phyloP scores from a whole-genome alignment of 2,113 vertebrate species.

The Carlito syrichta region DNA sequence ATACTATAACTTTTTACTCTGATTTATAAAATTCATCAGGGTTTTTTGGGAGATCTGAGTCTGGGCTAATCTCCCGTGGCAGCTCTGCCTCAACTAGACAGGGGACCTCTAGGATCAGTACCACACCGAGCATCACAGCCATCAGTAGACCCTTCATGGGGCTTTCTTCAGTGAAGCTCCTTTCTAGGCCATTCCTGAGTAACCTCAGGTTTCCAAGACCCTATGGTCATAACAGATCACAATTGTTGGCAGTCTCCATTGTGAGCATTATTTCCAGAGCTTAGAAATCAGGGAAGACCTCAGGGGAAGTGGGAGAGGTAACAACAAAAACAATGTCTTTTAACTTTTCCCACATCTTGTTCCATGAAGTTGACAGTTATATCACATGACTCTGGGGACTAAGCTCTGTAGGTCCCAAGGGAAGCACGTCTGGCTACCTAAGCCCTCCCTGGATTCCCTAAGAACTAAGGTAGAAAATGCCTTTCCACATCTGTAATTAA shows the following conservation, averaged over 20 bases:
- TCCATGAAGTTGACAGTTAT: background rate
- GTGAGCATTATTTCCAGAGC: background rate
- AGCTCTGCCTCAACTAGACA: background rate
- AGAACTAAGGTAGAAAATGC: background rate
- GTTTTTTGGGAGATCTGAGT: no score
- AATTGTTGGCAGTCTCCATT: accelerated
- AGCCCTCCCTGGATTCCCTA: background rate
- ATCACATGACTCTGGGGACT: accelerated
- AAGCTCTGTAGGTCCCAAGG: background rate
- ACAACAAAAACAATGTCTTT: background rate
- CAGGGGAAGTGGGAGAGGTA: background rate
- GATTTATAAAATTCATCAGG: background rate
- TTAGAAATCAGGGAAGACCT: background rate
- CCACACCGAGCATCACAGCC: background rate
- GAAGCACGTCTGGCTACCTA: background rate
- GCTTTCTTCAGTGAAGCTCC: no score
- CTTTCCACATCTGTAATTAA: background rate
- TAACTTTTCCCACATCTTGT: background rate
- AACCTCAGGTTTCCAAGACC: background rate
- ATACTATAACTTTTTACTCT: background rate
- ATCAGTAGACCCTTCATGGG: background rate
- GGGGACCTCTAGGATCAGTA: background rate
- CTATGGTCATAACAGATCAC: background rate
- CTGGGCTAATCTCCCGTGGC: background rate
- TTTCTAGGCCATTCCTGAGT: no score